Base-by-base conservation (phyloP, 2,888 invertebrate species). In the Pachliopta kotzebuea region DNA sequence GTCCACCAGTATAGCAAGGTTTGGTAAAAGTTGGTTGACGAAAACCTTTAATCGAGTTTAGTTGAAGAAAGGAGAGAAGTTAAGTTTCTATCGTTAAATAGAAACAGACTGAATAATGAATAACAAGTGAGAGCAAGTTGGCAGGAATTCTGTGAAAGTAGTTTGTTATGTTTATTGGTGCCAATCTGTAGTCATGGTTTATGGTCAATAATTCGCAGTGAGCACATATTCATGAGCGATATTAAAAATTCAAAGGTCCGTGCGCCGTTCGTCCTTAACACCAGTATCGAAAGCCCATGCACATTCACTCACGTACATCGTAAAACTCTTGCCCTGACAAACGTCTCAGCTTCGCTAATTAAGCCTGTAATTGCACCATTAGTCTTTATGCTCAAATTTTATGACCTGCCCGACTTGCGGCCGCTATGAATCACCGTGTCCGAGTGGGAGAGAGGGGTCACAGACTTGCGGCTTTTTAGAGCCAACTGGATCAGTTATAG, bases 301-400 rank as follows among this genome's bases (percentile, higher is more conserved):
- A 72, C 78, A 79, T 78, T 76, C 73, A 73, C 77, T 80, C 84
- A 83, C 85, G 84, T 84, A 78, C 70, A 71, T 77, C 81, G 77
- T 85, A 83, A 84, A 84, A 78, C 76, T 71, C 68, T 73, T 71
- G 70, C 72, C 74, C 80, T 83, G 85, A 86, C 84, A 86, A 85
- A 86, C 82, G 82, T 75, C 76, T 80, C 76, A 76, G 77, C 75
- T 75, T 72, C 72, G 78, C 86, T 88, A 89, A 89, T 89, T 89
- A 88, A 81, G 76, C 79, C 79, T 78, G 82, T 86, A 88, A 89
- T 86, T 80, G 81, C 79, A 71, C 80, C 72, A 82, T 86, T 84
- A 85, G 76, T 75, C 74, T 82, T 85, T 87, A 88, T 79, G 85
- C 74, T 77, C 71, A 77, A 80, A 80, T 85, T 88, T 88, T 86